A percentile compares a stretch with the other conserved stretches of the same genome.
These are phyloP conservation scores for Cremastinae sp. DNA, from an alignment of 2,888 invertebrate genomes.

Conservation along the genomic window DNA sequence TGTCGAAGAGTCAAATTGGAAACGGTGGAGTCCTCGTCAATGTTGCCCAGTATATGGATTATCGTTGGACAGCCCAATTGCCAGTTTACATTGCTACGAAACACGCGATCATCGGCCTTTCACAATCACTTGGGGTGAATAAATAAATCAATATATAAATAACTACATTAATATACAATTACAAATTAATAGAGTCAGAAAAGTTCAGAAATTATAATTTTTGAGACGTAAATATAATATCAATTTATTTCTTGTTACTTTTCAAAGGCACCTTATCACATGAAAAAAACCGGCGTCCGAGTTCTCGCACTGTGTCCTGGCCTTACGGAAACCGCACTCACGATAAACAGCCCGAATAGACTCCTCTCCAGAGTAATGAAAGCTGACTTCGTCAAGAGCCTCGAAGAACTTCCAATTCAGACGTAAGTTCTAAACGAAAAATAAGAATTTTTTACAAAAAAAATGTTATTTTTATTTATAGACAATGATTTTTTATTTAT, in stretches of 20 bases:
- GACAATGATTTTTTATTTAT: too few relatives aligned
- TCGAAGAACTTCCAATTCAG: constrained; percentile 75
- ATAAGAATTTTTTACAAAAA: not conserved
- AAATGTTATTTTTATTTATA: too few relatives aligned
- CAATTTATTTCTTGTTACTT: constrained; percentile 9
- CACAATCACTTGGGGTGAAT: constrained; percentile 72
- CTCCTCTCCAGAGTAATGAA: constrained; percentile 76
- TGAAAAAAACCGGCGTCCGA: constrained; percentile 76
- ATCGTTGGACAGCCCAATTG: constrained; percentile 69
- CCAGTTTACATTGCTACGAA: constrained; percentile 79
- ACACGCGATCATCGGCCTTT: constrained; percentile 75
- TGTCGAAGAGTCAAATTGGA: constrained; percentile 78
- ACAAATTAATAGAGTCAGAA: too few relatives aligned
- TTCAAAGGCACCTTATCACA: constrained; percentile 70
- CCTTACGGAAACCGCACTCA: constrained; percentile 76
- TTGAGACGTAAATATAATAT: too few relatives aligned
- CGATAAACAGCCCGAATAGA: constrained; percentile 74
- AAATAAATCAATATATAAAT: not conserved
- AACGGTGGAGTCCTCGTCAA: constrained; percentile 80
- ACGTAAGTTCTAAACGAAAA: constrained; percentile 70
- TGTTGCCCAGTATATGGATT: constrained; percentile 80
- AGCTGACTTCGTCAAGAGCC: constrained; percentile 76
- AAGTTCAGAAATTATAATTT: too few relatives aligned
- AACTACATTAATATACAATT: too few relatives aligned
- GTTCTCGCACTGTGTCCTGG: constrained; percentile 79